Base-by-base conservation (phyloP, 2,888 invertebrate genomes). In the Unio pictorum region DNA sequence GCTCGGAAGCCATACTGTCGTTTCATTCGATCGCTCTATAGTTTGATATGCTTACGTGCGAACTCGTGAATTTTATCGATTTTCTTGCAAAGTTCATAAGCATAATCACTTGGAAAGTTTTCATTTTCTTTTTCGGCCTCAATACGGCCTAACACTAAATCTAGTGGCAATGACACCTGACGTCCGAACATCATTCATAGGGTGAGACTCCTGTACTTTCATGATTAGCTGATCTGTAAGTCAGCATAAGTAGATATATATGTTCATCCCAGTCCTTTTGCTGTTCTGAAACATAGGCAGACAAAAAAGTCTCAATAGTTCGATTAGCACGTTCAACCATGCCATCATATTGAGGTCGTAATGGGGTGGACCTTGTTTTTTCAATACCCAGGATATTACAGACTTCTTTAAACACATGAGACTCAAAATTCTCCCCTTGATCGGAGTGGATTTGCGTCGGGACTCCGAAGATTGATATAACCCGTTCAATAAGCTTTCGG, bases 1-100 rank as follows among this genome's bases (percentile, higher is more conserved):
- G 67, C 30, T 20, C 64, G 67, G 56, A 59, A 18, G 23, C 67
- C 61, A 67, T 74, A 69, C n/a, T 71, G 60, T 28, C 65, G 59
- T 34, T 72, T 72, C 55, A 72, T 72, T 26, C 69, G 54, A 17
- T 59, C 11, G 8, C 67, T 68, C 55, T 67, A 55, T 23, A 57
- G 30, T 23, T 58, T 61, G 55, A 72, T 63, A 58, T 74, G 4
- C 79, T 86, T 66, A 64, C 65, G 54, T 77, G 78, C 62, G 84
- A 82, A 65, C 75, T 78, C 18, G 81, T 81, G 74, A 97, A 97
- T 91, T 97, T 97, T 88, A 92, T 94, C 0, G 92, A 93, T 80
- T 97, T 97, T 90, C n/a, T 59, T 34, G 54, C 55, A 54, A 17
- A 74, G 15, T 69, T 72, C 69, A 66, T 69, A 69, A n/a, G 69